Conservation (phyloP, 1,140 invertebrate species). For the Drosophila sucinea region DNA sequence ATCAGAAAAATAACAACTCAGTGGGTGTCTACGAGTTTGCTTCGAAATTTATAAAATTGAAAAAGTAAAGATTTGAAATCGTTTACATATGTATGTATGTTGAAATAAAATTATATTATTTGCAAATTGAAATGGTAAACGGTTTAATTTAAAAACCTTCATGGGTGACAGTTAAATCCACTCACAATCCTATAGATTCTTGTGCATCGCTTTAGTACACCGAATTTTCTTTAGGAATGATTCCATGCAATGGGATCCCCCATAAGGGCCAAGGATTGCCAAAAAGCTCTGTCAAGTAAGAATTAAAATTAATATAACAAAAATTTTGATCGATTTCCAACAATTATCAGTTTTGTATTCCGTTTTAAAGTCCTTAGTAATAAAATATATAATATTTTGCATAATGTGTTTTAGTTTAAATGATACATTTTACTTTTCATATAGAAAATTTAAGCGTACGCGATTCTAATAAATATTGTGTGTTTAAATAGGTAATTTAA, state of each 20-base stretch:
- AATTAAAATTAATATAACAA: not conserved
- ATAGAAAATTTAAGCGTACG: conserved; percentile 73
- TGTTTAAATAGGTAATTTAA: conserved; percentile 47
- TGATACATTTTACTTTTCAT: conserved; percentile 63
- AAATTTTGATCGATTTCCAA: not conserved
- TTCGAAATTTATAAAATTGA: conserved; percentile 89
- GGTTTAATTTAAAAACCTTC: not conserved
- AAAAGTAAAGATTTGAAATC: conserved; percentile 78
- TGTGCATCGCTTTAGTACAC: too few relatives aligned
- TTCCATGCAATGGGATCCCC: too few relatives aligned
- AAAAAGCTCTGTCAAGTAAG: not conserved
- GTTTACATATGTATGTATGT: not conserved
- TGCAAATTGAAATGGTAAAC: not conserved
- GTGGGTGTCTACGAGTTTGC: conserved; percentile 92
- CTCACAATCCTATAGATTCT: too few relatives aligned
- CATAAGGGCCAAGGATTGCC: too few relatives aligned
- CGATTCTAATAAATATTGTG: conserved; percentile 67
- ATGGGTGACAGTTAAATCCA: too few relatives aligned
- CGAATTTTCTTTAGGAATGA: too few relatives aligned
- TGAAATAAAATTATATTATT: not conserved
- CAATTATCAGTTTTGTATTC: not conserved
- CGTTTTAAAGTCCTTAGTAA: conserved; percentile 7
- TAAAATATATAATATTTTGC: conserved; percentile 14
- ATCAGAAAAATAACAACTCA: conserved; percentile 91
- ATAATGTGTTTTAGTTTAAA: conserved; percentile 3